Conservation (phyloP, 2,888 invertebrate genomes). For the Drosophila paramelanica region DNA sequence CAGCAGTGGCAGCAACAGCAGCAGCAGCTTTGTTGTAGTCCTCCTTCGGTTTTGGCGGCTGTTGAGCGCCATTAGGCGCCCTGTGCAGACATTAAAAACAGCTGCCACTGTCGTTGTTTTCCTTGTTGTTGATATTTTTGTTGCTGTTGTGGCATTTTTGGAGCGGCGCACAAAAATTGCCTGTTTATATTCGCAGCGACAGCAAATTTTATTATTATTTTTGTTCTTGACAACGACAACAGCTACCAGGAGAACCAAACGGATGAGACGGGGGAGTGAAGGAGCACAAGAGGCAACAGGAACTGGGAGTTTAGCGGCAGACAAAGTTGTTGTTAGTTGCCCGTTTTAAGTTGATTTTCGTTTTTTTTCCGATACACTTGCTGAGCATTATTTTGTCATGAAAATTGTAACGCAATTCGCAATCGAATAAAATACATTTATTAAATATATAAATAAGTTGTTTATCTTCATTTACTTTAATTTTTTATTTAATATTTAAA, state of each 20-base stretch:
- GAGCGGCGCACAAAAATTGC: conserved; percentile 71
- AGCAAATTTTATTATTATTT: conserved; percentile 81
- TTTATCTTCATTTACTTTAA: too few species aligned
- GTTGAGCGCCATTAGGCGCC: conserved; percentile 65
- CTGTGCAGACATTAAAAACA: conserved; percentile 79
- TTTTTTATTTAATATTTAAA: too few species aligned
- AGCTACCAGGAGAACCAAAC: conserved; percentile 12
- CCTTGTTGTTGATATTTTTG: conserved; percentile 32
- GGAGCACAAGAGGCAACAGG: not conserved
- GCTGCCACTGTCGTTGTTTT: conserved; percentile 61
- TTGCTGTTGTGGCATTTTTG: conserved; percentile 57
- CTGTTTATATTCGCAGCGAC: conserved; percentile 81
- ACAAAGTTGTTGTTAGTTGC: conserved; percentile 33
- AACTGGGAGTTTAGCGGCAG: conserved; percentile 5
- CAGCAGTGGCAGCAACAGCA: not conserved
- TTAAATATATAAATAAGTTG: too few species aligned
- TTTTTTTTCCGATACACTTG: not conserved
- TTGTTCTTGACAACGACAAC: conserved; percentile 77
- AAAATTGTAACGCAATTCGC: too few species aligned
- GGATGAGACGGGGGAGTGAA: not conserved
- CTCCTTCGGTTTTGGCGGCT: conserved; percentile 46
- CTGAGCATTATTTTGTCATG: not conserved
- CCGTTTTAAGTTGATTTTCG: conserved; percentile 33
- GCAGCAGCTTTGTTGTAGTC: conserved; percentile 48
- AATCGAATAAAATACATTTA: too few species aligned